Conservation (phyloP, 2,888 invertebrate genomes). For the Drosophila falleni region DNA sequence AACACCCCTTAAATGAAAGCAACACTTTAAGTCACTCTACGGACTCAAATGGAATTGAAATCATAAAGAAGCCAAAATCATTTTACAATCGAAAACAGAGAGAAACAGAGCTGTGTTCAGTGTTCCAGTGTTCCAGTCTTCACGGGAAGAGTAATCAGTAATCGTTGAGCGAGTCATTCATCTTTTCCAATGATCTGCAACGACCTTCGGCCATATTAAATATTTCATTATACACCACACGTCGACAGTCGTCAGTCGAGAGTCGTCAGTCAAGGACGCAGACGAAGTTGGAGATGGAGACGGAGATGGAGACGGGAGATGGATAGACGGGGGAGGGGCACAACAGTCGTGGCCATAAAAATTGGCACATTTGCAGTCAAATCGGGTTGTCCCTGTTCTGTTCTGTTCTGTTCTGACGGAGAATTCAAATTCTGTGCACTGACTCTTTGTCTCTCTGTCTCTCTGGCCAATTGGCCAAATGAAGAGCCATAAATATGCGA, state of each 20-base stretch:
- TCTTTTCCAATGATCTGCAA: conserved; percentile 41
- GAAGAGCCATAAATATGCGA: conserved; percentile 48
- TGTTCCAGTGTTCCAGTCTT: background rate
- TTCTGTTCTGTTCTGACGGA: conserved; percentile 10
- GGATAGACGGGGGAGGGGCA: background rate
- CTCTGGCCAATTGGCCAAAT: conserved; percentile 36
- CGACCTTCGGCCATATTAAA: conserved; percentile 60
- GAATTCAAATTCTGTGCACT: conserved; percentile 60
- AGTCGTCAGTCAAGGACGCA: conserved; percentile 16
- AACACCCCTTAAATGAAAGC: conserved; percentile 66
- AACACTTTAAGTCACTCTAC: conserved; percentile 56
- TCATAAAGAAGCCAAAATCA: background rate
- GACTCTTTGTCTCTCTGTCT: conserved; percentile 30
- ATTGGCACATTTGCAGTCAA: conserved; percentile 59
- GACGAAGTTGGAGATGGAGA: background rate
- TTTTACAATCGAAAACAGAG: background rate
- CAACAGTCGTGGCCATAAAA: conserved; percentile 58
- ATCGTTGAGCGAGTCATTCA: conserved; percentile 23
- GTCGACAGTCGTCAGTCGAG: conserved; percentile 28
- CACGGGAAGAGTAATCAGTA: conserved; percentile 1
- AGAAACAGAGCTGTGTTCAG: background rate
- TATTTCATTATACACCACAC: conserved; percentile 52
- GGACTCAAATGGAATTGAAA: conserved; percentile 20
- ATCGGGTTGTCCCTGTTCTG: conserved; percentile 28
- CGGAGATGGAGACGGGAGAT: background rate